Evolutionary conservation across 2,113 vertebrate species (phyloP).

Genomic region (Ibidorhyncha struthersii): DNA sequence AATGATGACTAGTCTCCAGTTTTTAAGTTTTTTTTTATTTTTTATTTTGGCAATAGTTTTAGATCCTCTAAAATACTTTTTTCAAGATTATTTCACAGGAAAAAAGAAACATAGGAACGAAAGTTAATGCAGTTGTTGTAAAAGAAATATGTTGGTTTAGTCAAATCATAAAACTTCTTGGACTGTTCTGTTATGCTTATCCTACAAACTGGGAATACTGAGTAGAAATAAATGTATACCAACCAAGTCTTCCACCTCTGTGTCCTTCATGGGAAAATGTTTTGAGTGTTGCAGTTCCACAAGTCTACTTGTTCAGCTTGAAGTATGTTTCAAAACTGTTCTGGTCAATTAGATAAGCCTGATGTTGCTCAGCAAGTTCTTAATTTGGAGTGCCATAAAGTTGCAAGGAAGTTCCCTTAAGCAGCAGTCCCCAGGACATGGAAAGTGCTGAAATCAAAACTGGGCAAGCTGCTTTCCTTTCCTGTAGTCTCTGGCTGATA

Average conservation of each 20-base stretch:
- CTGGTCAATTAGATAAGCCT: conserved; percentile 5
- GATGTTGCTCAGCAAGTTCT: not conserved
- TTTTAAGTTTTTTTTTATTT: not conserved
- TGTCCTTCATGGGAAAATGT: not conserved
- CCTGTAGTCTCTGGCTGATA: not conserved
- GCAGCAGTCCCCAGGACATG: not conserved
- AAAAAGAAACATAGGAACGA: not conserved
- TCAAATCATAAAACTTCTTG: not conserved
- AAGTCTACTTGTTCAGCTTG: conserved; percentile 9
- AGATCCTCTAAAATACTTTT: not conserved
- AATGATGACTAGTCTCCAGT: not conserved
- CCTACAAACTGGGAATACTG: not conserved
- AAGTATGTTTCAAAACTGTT: conserved; percentile 13
- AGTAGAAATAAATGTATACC: not conserved
- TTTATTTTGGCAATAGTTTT: not conserved
- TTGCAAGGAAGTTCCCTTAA: not conserved
- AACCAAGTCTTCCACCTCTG: not conserved
- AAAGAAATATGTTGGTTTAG: not conserved
- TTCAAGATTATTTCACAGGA: not conserved
- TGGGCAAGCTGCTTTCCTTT: not conserved
- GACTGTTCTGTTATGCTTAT: not conserved
- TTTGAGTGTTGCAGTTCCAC: not conserved
- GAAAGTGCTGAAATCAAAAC: not conserved
- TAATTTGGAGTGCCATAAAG: not conserved
- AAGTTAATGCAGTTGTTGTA: not conserved